phyloP scores from a whole-genome alignment of 2,113 vertebrate genomes.

The Prionailurus viverrinus region DNA sequence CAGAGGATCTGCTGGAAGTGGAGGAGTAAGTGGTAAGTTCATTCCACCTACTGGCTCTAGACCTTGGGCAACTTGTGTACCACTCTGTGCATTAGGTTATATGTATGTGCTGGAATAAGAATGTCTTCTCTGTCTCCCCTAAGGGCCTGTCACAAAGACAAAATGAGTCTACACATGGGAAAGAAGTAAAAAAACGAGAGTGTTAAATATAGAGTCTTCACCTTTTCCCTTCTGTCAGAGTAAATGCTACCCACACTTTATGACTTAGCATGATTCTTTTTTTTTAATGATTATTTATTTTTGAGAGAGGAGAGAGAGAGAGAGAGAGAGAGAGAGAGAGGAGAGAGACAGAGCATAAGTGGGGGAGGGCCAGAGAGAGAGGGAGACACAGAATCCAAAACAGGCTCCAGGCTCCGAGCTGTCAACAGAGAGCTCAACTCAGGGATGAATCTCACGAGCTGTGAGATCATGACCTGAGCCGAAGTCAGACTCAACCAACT shows the following conservation, averaged over 20 bases:
- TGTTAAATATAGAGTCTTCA: not conserved
- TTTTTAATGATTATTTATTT: no score
- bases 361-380: no score
- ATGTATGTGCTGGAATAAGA: not conserved
- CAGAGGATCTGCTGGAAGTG: not conserved
- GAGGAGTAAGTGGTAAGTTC: not conserved
- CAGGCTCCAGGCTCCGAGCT: no score
- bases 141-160: not conserved
- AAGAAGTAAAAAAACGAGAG: constrained; percentile 4
- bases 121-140: not conserved
- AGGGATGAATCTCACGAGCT: no score
- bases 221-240: not conserved
- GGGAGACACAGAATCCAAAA: no score
- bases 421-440: no score
- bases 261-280: no score
- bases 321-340: no score
- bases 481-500: no score
- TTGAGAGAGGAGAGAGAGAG: no score
- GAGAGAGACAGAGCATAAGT: no score
- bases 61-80: not conserved
- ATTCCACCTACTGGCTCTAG: not conserved
- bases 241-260: constrained; percentile 39
- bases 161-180: not conserved
- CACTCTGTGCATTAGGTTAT: not conserved
- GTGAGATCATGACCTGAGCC: no score